Conservation (phyloP, 2,797 vertebrate species). For the Sphenodon punctatus region DNA sequence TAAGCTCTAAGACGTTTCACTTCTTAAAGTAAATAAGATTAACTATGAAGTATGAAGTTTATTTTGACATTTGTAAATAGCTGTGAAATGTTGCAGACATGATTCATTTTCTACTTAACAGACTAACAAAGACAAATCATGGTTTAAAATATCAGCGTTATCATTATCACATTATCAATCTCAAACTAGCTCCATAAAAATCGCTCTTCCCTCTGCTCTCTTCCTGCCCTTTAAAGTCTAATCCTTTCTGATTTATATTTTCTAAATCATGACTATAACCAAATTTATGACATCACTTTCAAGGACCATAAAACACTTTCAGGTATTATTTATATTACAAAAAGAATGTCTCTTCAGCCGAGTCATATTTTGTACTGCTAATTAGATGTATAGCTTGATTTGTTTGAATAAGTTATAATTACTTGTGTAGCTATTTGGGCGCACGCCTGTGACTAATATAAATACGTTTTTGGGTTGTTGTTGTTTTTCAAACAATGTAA, state of each 20-base stretch:
- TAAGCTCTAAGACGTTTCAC: neutral
- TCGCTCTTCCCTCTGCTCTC: neutral
- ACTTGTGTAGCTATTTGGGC: slow-evolving; percentile 22
- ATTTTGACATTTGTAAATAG: slow-evolving; percentile 41
- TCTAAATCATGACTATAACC: slow-evolving; percentile 36
- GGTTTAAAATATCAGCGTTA: slow-evolving; percentile 6
- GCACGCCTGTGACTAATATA: neutral
- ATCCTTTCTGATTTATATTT: slow-evolving; percentile 20
- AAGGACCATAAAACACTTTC: neutral
- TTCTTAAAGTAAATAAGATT: slow-evolving; percentile 1
- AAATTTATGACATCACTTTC: slow-evolving; percentile 22
- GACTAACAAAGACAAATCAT: slow-evolving; percentile 20
- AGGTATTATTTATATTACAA: neutral
- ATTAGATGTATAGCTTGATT: neutral
- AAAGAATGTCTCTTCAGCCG: neutral
- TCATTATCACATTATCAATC: slow-evolving; percentile 29
- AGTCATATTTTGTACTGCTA: neutral
- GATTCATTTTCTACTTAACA: slow-evolving; percentile 48
- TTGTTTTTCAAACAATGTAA: slow-evolving; percentile 36
- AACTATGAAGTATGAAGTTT: slow-evolving; percentile 8
- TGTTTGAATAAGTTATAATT: slow-evolving; percentile 44
- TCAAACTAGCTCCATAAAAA: slow-evolving; percentile 10
- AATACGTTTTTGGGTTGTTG: too few species aligned
- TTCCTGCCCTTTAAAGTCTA: slow-evolving; percentile 16
- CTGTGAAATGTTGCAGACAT: slow-evolving; percentile 23